Base-by-base conservation (phyloP, 2,797 vertebrate genomes). In the Sylvilagus floridanus region DNA sequence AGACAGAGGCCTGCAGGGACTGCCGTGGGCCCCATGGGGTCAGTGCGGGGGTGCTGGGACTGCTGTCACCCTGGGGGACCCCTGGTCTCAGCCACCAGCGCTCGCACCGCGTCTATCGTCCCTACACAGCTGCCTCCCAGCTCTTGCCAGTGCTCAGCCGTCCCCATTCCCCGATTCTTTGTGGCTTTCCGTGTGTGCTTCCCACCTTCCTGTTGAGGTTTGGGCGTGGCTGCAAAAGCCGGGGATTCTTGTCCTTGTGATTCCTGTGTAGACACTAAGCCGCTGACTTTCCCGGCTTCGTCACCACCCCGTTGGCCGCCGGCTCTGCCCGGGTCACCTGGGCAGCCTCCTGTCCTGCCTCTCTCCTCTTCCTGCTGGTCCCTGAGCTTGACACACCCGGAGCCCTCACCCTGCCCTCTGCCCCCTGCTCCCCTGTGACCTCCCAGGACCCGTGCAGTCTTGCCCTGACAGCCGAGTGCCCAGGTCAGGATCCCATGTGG, bases 281-380 rank as follows among this genome's bases (percentile, higher is more conserved):
- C 0, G 26, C 22, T 3, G 19, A 14, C 19, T 42, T 72, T 81
- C 32, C 16, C 62, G 2, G 4, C 79, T 75, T 65, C 42, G 3
- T 37, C 2, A 2, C 3, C 9, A 13, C 14, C 16, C 5, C 2
- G 1, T 2, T 63, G 60, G 62, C 30, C 1, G 6, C 13, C 0
- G 1, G 13, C 81, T 71, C 22, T 68, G 63, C 68, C 19, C 32
- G 47, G 12, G 35, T n/a, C 57, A 37, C 69, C 60, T 21, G 69
- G 37, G 24, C 37, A 2, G 5, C 4, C 28, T 35, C 14, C 69
- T 2, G 0, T 77, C 52, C 52, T 9, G 14, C 13, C n/a, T 17
- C 16, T n/a, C 9, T 13, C 30, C 28, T 2, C 6, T 35, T 17
- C 24, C 19, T 3, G 8, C 13, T 54, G 66, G 21, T 75, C 32